phyloP scores from a whole-genome alignment of 1,140 invertebrate genomes.

The Pantala flavescens region DNA sequence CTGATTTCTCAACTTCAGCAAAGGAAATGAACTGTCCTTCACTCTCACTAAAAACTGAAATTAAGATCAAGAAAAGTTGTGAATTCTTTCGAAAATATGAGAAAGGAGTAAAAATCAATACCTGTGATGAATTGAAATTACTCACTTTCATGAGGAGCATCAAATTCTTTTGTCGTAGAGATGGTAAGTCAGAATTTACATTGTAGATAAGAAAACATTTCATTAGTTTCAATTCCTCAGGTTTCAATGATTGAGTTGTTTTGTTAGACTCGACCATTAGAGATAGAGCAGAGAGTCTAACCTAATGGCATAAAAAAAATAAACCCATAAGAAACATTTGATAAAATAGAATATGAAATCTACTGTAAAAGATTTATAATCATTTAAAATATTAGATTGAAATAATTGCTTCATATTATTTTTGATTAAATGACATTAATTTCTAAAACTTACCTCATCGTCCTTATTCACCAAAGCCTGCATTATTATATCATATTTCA shows the following conservation, averaged over 20 bases:
- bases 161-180: conserved; percentile 38
- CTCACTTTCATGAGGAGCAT: conserved; percentile 38
- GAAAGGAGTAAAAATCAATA: too few species aligned
- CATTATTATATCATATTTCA: conserved; percentile 32
- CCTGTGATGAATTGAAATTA: too few species aligned
- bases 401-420: too few species aligned
- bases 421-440: too few species aligned
- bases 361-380: too few species aligned
- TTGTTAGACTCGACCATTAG: conserved; percentile 65
- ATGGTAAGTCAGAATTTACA: conserved; percentile 55
- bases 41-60: conserved; percentile 32
- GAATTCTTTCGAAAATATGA: conserved; percentile 12
- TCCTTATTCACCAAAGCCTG: conserved; percentile 32
- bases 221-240: conserved; percentile 54
- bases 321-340: too few species aligned
- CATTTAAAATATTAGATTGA: too few species aligned
- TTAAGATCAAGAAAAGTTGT: conserved; percentile 15
- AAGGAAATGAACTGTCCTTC: conserved; percentile 29
- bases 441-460: conserved; percentile 33
- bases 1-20: conserved; percentile 20
- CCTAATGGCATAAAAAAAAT: conserved; percentile 29
- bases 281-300: conserved; percentile 45
- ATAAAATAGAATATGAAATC: too few species aligned
- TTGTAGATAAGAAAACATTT: conserved; percentile 57
- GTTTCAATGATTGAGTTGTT: conserved; percentile 52